phyloP scores from a whole-genome alignment of 2,888 invertebrate species.

The Alentia gelatinosa region DNA sequence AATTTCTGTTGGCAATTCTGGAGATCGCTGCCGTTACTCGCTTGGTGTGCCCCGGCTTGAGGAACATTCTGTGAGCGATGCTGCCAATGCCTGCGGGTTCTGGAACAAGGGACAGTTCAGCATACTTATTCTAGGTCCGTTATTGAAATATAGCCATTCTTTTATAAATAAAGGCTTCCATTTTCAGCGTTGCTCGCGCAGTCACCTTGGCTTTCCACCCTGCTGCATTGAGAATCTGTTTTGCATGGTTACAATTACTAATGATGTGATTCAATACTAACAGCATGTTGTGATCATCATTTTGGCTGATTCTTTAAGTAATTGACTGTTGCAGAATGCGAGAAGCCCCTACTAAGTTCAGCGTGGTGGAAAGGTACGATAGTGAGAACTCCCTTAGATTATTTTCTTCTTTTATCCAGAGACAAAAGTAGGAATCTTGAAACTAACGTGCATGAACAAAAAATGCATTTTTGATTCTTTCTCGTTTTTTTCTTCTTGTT shows the following conservation, averaged over 20 bases:
- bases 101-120: too few species aligned
- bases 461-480: background rate
- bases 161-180: too few species aligned
- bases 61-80: too few species aligned
- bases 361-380: conserved; percentile 40
- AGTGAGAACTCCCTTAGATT: background rate
- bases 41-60: too few species aligned
- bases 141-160: too few species aligned
- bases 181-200: too few species aligned
- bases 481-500: background rate
- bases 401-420: background rate
- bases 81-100: too few species aligned
- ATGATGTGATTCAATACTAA: background rate
- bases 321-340: conserved; percentile 13
- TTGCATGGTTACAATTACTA: background rate
- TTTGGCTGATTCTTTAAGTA: background rate
- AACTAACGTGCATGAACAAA: background rate
- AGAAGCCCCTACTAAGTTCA: conserved; percentile 15
- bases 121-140: too few species aligned
- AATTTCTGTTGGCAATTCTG: too few species aligned
- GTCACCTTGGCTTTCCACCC: too few species aligned
- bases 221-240: too few species aligned
- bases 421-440: background rate
- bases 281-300: background rate
- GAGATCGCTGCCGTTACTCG: too few species aligned